Base-by-base conservation (phyloP, 2,888 invertebrate species). In the Stenurella melanura region DNA sequence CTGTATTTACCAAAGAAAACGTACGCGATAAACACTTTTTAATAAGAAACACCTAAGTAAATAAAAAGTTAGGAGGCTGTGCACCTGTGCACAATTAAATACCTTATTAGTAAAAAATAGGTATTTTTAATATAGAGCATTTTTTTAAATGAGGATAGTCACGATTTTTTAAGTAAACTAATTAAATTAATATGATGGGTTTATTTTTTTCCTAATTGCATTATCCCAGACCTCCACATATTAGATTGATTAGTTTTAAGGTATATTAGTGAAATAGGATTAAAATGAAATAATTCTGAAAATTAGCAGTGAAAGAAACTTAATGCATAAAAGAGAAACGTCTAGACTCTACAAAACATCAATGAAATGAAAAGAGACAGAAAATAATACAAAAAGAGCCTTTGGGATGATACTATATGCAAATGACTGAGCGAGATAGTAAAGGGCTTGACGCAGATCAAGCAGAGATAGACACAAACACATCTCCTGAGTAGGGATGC, bases 401-500 rank as follows among this genome's bases (percentile, higher is more conserved):
- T 68, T 64, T 79, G 81, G 79, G 80, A 76, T 76, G 78, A 76
- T 75, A 71, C 78, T 76, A 77, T 71, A 75, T 73, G 73, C 77
- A 74, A 81, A 80, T 73, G 50, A 64, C 9, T 34, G 76, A 82
- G 70, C 60, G 78, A 79, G 78, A 82, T 18, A 73, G 73, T 69
- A 58, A 69, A 77, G 54, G 66, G 69, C 70, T 71, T 54, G 26
- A 12, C 58, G n/a, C 54, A 66, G 61, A 26, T 30, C 54, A 64
- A 74, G 79, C 60, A 76, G 78, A 80, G 82, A 78, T 71, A 79
- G 76, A 78, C 70, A 74, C 61, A 80, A 81, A 76, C 66, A 74
- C 76, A 71, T 80, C 80, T 74, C 76, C 68, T 85, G 86, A 79
- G 85, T 82, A 82, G 84, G 83, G 84, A 81, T 74, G 80, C 73